Conservation (phyloP, 1,140 invertebrate genomes). For the Coptotermes formosanus region DNA sequence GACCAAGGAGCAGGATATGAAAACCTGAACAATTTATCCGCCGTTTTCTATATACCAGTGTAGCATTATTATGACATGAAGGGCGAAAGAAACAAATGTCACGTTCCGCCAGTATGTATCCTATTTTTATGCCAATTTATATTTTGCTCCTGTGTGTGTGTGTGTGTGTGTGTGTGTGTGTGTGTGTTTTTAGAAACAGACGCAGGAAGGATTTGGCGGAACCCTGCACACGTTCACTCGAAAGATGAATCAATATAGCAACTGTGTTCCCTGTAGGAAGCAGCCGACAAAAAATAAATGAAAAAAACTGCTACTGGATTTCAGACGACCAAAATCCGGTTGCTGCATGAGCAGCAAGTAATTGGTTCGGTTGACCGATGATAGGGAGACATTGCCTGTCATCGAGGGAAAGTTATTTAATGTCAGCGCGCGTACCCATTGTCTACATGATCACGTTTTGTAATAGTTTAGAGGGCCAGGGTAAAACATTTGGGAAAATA, state of each 20-base stretch:
- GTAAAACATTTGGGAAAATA: too few species aligned
- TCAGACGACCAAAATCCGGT: not conserved
- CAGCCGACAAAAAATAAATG: not conserved
- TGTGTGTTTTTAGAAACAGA: not conserved
- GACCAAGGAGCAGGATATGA: not conserved
- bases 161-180: not conserved
- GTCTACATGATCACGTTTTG: too few species aligned
- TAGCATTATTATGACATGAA: constrained; percentile 2
- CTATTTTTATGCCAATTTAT: constrained; percentile 15
- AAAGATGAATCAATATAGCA: not conserved
- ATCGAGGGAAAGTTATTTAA: not conserved
- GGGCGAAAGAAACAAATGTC: not conserved
- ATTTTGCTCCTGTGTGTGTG: not conserved
- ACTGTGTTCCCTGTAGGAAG: not conserved
- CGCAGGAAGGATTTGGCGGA: not conserved
- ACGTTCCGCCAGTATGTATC: not conserved
- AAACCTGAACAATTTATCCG: constrained; percentile 9
- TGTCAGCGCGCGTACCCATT: too few species aligned
- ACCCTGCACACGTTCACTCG: not conserved
- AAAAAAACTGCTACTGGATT: not conserved
- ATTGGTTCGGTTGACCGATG: not conserved
- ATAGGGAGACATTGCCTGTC: not conserved
- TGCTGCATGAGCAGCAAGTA: not conserved
- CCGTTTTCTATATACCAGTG: not conserved
- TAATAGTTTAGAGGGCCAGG: too few species aligned